Conservation (phyloP, 2,113 vertebrate genomes). For the Orthonyx spaldingii region DNA sequence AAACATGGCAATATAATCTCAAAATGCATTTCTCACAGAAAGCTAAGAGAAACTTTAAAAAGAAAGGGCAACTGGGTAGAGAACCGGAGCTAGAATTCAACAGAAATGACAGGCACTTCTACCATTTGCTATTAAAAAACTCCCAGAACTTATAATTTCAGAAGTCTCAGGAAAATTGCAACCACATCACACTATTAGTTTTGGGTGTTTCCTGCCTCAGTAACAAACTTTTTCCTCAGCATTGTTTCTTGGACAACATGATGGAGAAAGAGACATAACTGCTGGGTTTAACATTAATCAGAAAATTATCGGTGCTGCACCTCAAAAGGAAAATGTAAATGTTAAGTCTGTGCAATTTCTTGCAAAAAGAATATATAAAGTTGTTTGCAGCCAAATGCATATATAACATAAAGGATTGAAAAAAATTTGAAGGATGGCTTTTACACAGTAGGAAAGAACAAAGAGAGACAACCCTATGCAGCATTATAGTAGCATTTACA, state of each 20-base stretch:
- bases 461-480: not conserved
- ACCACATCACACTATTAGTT: not conserved
- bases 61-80: not conserved
- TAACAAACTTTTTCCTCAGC: not conserved
- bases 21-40: not conserved
- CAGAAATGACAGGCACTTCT: not conserved
- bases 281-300: not conserved
- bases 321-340: not conserved
- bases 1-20: not conserved
- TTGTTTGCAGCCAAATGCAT: not conserved
- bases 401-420: not conserved
- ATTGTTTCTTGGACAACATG: not conserved
- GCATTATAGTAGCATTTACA: not conserved
- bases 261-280: not conserved
- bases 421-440: not conserved
- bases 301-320: not conserved
- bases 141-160: not conserved
- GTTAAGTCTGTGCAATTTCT: not conserved
- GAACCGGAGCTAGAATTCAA: not conserved
- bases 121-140: not conserved
- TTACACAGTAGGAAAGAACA: not conserved
- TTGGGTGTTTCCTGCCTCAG: not conserved
- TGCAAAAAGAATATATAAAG: not conserved
- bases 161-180: not conserved
- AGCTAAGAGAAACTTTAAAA: not conserved